Evolutionary conservation across 2,888 invertebrate genomes (phyloP), one percentile per base, ranked within the genome.

Genomic region (Orthosia cruda): DNA sequence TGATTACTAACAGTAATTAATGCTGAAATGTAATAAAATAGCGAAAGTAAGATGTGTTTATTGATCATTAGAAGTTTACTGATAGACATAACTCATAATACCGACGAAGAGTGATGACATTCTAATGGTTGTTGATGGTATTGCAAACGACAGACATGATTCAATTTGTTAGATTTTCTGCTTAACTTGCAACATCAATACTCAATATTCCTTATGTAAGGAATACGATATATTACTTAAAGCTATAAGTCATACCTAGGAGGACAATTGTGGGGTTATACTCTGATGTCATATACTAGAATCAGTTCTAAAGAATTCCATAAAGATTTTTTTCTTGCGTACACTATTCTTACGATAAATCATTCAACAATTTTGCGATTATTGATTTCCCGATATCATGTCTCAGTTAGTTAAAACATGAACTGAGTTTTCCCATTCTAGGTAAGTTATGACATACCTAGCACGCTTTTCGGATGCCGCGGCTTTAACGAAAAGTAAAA

Each of bases 151-250:
- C 57, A 66, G 57, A 20, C 32, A 66, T 75, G 80, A 63, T 83
- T 79, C 55, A 75, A 83, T 81, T 75, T 79, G 57, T 65, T 64
- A 9, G 58, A 61, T 69, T 61, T 64, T 61, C 75, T 69, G 61
- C 61, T 64, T 26, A 74, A 82, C 54, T 83, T 80, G 71, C 62
- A 66, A 65, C 32, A 66, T 68, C 61, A 64, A 52, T 59, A 59
- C 52, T 70, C 66, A 59, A 15, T 64, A 66, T 61, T 57, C 68
- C 54, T 63, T 71, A 61, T 3, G 58, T 68, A 79, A 73, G 50
- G 23, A 55, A 55, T 67, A 20, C 7, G 15, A 57, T 58, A 54
- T 58, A 68, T 68, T 71, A 50, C 50, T 40, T 45, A 47, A 61
- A 45, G 9, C 49, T 13, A 23, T 32, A 55, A 59, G 49, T 61